Percentiles rank a stretch among this genome's conserved stretches.
phyloP scores from a whole-genome alignment of 2,113 vertebrate genomes.

The Microtus pennsylvanicus region DNA sequence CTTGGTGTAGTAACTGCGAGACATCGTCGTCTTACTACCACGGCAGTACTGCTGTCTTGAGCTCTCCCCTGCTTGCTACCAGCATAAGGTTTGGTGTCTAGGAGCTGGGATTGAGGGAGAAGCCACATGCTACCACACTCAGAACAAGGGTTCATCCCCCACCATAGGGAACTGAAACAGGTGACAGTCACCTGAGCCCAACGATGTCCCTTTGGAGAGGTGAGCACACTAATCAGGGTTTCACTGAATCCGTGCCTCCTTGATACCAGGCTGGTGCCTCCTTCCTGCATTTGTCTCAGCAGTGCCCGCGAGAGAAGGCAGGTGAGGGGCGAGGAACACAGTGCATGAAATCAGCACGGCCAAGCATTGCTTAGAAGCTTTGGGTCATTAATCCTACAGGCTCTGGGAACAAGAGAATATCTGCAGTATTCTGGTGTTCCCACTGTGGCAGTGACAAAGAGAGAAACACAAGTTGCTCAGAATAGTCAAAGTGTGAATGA shows the following conservation, averaged over 20 bases:
- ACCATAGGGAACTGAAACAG: conserved; percentile 77
- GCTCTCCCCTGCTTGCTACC: too few species aligned
- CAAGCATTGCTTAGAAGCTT: not conserved
- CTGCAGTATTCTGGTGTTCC: not conserved
- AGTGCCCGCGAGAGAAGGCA: not conserved
- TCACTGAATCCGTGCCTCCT: not conserved
- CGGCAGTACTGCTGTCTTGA: not conserved
- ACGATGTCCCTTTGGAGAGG: not conserved
- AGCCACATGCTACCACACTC: not conserved
- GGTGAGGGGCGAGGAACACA: too few species aligned
- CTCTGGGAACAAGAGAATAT: not conserved
- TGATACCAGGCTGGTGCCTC: not conserved
- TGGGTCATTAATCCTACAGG: not conserved
- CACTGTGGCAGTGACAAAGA: not conserved
- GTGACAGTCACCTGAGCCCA: not conserved
- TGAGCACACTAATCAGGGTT: conserved; percentile 38
- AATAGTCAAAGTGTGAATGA: not conserved
- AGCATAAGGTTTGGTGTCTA: not conserved
- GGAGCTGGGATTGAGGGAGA: not conserved
- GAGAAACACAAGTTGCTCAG: not conserved
- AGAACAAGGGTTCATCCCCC: conserved; percentile 36
- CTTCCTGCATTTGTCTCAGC: not conserved
- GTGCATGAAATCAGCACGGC: not conserved
- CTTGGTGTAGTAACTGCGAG: not conserved
- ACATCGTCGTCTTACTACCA: not conserved